Conservation (phyloP, 2,888 invertebrate genomes). For the Aspidapion aeneum region DNA sequence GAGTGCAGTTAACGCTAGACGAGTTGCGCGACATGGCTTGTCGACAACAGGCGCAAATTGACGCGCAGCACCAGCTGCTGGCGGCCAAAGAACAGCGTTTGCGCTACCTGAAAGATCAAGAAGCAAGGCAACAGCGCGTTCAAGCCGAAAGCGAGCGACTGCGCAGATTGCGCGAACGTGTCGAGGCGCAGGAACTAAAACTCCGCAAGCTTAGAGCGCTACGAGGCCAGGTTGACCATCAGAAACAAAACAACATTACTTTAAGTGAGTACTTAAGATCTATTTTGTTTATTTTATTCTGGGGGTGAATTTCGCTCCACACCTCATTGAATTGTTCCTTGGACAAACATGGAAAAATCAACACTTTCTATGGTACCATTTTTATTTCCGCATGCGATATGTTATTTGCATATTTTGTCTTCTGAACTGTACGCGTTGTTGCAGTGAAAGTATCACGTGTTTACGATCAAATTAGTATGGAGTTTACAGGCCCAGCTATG, state of each 20-base stretch:
- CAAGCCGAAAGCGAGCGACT: conserved; percentile 87
- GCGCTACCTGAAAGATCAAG: conserved; percentile 92
- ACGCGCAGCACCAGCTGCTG: conserved; percentile 89
- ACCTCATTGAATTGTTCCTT: too few species aligned
- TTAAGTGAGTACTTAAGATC: conserved; percentile 70
- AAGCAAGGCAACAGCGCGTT: conserved; percentile 71
- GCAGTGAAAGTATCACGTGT: too few species aligned
- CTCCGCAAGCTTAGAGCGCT: conserved; percentile 86
- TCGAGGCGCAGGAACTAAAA: conserved; percentile 94
- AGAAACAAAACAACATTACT: conserved; percentile 86
- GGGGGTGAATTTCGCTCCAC: too few species aligned
- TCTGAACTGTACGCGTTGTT: too few species aligned
- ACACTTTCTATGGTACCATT: too few species aligned
- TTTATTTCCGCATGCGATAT: too few species aligned
- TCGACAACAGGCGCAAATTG: conserved; percentile 96
- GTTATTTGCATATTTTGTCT: too few species aligned
- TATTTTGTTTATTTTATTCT: too few species aligned
- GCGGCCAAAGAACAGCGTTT: conserved; percentile 91
- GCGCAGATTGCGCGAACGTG: conserved; percentile 82
- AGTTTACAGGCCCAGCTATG: too few species aligned
- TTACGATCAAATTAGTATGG: too few species aligned
- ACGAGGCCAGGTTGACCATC: conserved; percentile 90
- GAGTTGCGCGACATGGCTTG: conserved; percentile 98
- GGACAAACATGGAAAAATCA: too few species aligned
- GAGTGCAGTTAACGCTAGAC: conserved; percentile 86